Base-by-base conservation (phyloP, 2,888 invertebrate genomes). In the Ferdinandea cuprea region DNA sequence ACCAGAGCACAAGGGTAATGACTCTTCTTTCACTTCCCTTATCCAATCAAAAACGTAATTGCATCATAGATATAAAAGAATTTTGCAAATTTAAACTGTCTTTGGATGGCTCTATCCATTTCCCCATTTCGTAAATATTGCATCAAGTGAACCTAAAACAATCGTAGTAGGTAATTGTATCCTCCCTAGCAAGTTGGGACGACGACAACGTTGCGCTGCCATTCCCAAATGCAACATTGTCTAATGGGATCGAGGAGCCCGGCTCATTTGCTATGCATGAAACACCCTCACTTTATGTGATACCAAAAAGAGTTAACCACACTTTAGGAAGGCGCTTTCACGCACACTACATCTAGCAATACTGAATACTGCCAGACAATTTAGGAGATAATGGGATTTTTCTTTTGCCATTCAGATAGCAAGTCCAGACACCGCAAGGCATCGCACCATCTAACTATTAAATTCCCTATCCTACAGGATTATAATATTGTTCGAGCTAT, bases 331-430 rank as follows among this genome's bases (percentile, higher is more conserved):
- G 30, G 28, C 8, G 71, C 74, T 44, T 59, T 68, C 28, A 48
- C 15, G 42, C n/a, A 42, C 56, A 15, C 8, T 35, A 66, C 59
- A 46, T 50, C 17, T 61, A 56, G 21, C 17, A 69, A 58, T 42
- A 81, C 25, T 52, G 44, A 69, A 58, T 42, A 81, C 25, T 52
- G 44, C 56, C 89, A 89, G 89, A 89, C 89, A 89, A 88, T 89
- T 89, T 89, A 86, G 86, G 87, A 88, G 88, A 89, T 89, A 89
- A 88, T 88, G 87, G 86, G 86, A 85, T 87, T 86, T 87, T 86
- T 59, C 59, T 72, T 69, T 66, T 37, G 32, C 37, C 59, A 59
- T 40, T 35, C 25, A 17, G 9, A 42, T 25, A 25, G 25, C 25
- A 25, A 25, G 25, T 32, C 17, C 65, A 37, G 25, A n/a, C 58